Evolutionary conservation across 2,888 invertebrate genomes (phyloP), one percentile per base, ranked within the genome.

Genomic region (Oxystoma pomonae): DNA sequence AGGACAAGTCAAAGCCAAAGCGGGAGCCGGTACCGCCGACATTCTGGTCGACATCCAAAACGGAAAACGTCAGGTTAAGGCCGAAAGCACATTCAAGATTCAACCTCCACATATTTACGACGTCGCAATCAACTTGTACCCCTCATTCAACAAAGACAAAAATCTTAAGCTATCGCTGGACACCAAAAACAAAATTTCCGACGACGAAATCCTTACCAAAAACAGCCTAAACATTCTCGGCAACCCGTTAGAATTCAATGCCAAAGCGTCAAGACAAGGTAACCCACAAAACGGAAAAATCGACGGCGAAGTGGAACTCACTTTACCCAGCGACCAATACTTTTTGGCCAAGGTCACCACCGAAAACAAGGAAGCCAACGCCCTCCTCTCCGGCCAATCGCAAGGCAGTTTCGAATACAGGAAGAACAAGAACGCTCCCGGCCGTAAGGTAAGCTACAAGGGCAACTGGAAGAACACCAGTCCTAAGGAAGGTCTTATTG

Each of bases 101-200:
- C 83, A 84, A 59, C 83, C 86, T 0, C 86, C 87, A 0, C 83
- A 83, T 0, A 83, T 83, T 1, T 88, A 85, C 76, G 84, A 86
- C 65, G 82, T 86, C 0, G 85, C 86, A 57, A 72, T 87, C 0
- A 89, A 86, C 56, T 59, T 93, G 1, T 86, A 82, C 70, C 86
- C 90, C 22, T 86, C 91, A 75, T 88, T 84, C 65, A 87, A 87
- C 58, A 89, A 88, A 73, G 87, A 90, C 74, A 87, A 87, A 55
- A 85, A 81, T 55, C 88, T 90, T 71, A 89, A 88, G 70, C 70
- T 92, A 1, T 83, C 85, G 63, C 71, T 91, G 51, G 84, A 85
- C 35, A 90, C 91, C 0, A 83, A 85, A 67, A 86, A 85, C 61
- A 85, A 84, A 66, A 68, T 83, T 0, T 83, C 80, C 35, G 81